Evolutionary conservation across 2,797 vertebrate genomes (phyloP), one percentile per base, ranked within the genome.

Genomic region (Sciurus carolinensis): DNA sequence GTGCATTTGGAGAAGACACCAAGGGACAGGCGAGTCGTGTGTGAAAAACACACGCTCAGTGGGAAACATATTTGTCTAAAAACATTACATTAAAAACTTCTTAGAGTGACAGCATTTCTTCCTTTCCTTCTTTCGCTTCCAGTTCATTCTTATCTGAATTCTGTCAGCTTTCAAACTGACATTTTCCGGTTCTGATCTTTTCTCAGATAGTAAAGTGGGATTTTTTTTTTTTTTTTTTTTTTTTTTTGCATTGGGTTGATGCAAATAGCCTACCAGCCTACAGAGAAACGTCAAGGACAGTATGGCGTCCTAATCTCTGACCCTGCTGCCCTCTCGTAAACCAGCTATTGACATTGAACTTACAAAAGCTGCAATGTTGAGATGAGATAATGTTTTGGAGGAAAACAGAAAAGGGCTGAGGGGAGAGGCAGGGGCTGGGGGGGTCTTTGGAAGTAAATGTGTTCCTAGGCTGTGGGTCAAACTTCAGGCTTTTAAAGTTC

Each of bases 291-390:
- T 97, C 98, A 98, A 98, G 98, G 98, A 98, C 97, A 97, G 98
- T 98, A 98, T 57, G 73, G 97, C 98, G 98, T 94, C 98, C 98
- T 98, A 99, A 99, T 98, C 98, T 98, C 98, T 98, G 98, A 98
- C 98, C 98, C 3, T 62, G 52, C 96, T 98, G 98, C 98, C 98
- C 98, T 98, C 89, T 97, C 97, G 98, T 98, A 98, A 39, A 98
- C 98, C 98, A 98, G 98, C 98, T 98, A 98, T 98, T 99, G 98
- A 98, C 98, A 98, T 97, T 99, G 98, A 99, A 98, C 98, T 98
- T 94, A 97, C 96, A 96, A 97, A 94, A 94, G 97, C 98, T 96
- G 97, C 98, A 97, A 42, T 96, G 98, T 97, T 33, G 96, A 97
- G 98, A 97, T 87, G 98, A 99, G 98, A 98, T 98, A 98, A 98